Evolutionary conservation across 2,888 invertebrate species (phyloP).

Genomic region (Nephrotoma appendiculata): DNA sequence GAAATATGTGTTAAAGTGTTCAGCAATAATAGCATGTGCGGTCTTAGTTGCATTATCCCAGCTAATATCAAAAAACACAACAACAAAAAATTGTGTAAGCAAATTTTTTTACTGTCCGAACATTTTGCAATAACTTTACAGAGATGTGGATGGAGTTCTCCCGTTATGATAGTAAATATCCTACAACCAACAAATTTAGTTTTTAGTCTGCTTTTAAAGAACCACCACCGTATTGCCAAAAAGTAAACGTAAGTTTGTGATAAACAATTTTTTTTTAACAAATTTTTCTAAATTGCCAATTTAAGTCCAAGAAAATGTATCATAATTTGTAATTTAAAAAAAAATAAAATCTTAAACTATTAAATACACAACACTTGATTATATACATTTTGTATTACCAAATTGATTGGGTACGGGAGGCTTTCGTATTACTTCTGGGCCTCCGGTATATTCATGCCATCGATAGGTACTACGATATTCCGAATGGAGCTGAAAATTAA

Average conservation of each 20-base stretch:
- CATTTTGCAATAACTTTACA: neutral
- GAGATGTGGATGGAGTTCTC: neutral
- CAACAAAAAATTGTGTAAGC: neutral
- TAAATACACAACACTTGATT: neutral
- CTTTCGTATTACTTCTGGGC: constrained; percentile 55
- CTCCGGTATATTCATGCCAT: constrained; percentile 84
- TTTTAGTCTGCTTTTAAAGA: neutral
- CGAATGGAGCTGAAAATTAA: constrained; percentile 64
- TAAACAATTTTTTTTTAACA: neutral
- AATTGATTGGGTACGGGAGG: constrained; percentile 40
- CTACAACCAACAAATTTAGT: neutral
- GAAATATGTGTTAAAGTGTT: too few species aligned
- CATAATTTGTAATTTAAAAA: neutral
- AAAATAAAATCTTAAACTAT: neutral
- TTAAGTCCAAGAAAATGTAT: neutral
- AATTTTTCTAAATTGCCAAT: neutral
- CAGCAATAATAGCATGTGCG: too few species aligned
- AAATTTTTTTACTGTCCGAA: neutral
- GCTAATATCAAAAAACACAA: too few species aligned
- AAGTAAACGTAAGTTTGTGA: neutral
- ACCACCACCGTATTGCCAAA: neutral
- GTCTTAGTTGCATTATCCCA: too few species aligned
- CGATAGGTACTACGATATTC: constrained; percentile 89
- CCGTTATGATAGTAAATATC: neutral
- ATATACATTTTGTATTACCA: constrained; percentile 15